phyloP scores from a whole-genome alignment of 2,888 invertebrate species.

The Folsomia manolachei region DNA sequence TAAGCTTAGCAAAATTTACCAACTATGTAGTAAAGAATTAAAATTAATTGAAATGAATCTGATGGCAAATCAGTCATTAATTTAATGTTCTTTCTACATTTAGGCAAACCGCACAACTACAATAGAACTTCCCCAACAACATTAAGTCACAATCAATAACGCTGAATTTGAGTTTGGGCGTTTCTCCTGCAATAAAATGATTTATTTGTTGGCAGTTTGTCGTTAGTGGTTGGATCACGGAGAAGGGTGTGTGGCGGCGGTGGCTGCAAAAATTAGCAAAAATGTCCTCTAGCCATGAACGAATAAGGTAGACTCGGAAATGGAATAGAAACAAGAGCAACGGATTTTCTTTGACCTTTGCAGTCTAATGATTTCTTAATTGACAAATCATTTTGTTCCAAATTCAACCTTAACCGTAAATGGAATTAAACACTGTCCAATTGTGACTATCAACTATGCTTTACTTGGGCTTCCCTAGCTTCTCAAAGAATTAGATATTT shows the following conservation, averaged over 20 bases:
- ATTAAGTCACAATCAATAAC: neutral
- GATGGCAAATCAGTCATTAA: neutral
- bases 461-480: too few relatives aligned
- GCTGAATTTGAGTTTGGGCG: neutral
- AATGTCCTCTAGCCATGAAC: neutral
- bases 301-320: too few relatives aligned
- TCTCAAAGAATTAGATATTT: too few relatives aligned
- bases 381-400: neutral
- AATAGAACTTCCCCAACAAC: neutral
- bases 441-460: too few relatives aligned
- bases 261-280: neutral
- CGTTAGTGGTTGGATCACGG: neutral
- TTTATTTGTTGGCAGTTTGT: neutral
- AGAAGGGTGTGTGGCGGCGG: neutral
- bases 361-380: neutral
- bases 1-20: too few relatives aligned
- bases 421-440: neutral
- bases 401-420: too few relatives aligned
- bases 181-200: neutral
- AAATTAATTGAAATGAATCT: neutral
- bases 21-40: too few relatives aligned
- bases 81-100: neutral
- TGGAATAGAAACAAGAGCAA: neutral
- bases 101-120: neutral
- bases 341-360: neutral